Evolutionary conservation across 2,888 invertebrate species (phyloP).

Genomic region (Microctonus aethiopoides): DNA sequence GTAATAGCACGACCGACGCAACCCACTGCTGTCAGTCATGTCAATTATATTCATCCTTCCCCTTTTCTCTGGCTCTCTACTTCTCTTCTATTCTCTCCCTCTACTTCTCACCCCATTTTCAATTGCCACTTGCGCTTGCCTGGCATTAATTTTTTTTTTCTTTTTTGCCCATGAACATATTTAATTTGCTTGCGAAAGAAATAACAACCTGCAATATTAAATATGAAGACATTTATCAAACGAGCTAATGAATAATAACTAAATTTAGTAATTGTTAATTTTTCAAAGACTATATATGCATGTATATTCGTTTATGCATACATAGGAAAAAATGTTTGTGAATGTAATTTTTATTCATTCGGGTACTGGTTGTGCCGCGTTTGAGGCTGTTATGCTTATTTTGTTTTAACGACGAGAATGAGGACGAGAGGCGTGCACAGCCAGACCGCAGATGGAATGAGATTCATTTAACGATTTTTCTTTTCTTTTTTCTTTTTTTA

Average conservation of each 20-base stretch:
- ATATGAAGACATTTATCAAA: not conserved
- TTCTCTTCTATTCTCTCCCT: not conserved
- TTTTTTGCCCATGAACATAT: too few relatives aligned
- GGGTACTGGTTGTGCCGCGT: not conserved
- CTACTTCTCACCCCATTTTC: not conserved
- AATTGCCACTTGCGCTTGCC: too few relatives aligned
- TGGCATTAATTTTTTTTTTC: too few relatives aligned
- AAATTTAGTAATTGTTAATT: not conserved
- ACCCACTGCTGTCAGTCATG: slow-evolving; percentile 23
- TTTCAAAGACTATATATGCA: not conserved
- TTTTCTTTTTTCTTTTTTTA: not conserved
- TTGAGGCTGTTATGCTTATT: not conserved
- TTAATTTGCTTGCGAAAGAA: not conserved
- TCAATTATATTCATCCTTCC: slow-evolving; percentile 24
- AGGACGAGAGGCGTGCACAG: not conserved
- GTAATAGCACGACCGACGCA: slow-evolving; percentile 36
- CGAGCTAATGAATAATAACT: not conserved
- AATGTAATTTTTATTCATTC: not conserved
- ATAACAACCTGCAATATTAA: not conserved
- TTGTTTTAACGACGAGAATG: not conserved
- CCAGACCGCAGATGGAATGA: slow-evolving; percentile 4
- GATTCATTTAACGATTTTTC: slow-evolving; percentile 9
- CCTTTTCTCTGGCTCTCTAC: slow-evolving; percentile 18
- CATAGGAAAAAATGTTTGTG: not conserved
- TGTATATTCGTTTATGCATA: not conserved